phyloP scores from a whole-genome alignment of 1,140 invertebrate genomes.

The Cephus cinctus region DNA sequence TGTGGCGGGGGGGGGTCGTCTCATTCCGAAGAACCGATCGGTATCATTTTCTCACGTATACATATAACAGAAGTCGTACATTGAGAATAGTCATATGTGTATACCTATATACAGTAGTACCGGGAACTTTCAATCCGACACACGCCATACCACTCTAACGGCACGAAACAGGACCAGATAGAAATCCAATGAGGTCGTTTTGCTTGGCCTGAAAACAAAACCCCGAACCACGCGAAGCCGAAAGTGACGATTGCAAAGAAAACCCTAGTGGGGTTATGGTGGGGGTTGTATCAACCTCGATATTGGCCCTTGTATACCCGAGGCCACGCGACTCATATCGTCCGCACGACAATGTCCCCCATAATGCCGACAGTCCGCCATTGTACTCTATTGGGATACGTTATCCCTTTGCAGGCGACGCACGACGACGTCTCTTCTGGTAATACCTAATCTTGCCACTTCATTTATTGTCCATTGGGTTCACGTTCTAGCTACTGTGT shows the following conservation, averaged over 20 bases:
- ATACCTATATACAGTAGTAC: too few species aligned
- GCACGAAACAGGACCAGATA: too few species aligned
- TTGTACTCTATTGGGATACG: slow-evolving; percentile 36
- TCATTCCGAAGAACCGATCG: background rate
- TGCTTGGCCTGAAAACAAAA: background rate
- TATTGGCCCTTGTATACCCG: slow-evolving; percentile 39
- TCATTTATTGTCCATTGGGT: too few species aligned
- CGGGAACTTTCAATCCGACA: too few species aligned
- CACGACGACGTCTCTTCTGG: too few species aligned
- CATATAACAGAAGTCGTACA: too few species aligned
- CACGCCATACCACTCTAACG: too few species aligned
- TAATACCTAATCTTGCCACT: too few species aligned
- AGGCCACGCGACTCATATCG: slow-evolving; percentile 36
- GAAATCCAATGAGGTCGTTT: too few species aligned
- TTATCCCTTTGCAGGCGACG: too few species aligned
- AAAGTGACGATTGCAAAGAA: background rate
- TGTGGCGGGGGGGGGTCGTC: slow-evolving; percentile 5
- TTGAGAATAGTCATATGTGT: too few species aligned
- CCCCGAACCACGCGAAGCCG: background rate
- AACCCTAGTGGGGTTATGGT: background rate
- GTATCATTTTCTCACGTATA: background rate
- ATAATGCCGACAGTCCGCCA: slow-evolving; percentile 35
- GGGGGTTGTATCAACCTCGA: slow-evolving; percentile 17
- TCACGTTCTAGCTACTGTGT: too few species aligned
- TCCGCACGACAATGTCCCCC: slow-evolving; percentile 31